Evolutionary conservation across 2,797 vertebrate species (phyloP).

Genomic region (Gymnothorax reevesii): DNA sequence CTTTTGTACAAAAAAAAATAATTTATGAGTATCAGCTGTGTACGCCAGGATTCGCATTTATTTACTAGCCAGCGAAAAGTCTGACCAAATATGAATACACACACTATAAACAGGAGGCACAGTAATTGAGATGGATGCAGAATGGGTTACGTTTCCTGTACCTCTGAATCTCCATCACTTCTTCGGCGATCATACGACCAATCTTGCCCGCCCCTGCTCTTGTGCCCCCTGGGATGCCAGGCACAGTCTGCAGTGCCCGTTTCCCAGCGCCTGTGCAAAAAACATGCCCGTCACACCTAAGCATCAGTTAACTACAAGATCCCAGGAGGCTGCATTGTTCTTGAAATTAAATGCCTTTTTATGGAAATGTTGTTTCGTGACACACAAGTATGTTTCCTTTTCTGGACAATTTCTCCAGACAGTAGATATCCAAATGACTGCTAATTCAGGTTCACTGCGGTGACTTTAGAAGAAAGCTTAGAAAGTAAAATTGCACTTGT

Average conservation of each 20-base stretch:
- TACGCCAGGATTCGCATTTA: not conserved
- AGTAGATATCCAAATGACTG: not conserved
- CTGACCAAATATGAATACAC: not conserved
- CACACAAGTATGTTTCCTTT: not conserved
- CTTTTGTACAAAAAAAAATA: not conserved
- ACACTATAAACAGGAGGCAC: not conserved
- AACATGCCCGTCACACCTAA: not conserved
- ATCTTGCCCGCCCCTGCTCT: conserved; percentile 96
- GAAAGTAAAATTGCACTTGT: no score
- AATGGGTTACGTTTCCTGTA: conserved; percentile 54
- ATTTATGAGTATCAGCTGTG: not conserved
- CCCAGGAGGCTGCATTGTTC: not conserved
- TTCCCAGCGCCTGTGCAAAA: conserved; percentile 80
- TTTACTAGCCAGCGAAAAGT: not conserved
- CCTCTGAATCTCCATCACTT: conserved; percentile 99
- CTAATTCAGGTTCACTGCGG: not conserved
- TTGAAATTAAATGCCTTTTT: not conserved
- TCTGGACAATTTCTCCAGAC: not conserved
- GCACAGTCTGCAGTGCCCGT: conserved; percentile 86
- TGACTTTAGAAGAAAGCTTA: no score
- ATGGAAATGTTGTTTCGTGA: not conserved
- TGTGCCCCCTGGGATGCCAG: conserved; percentile 95
- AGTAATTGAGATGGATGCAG: not conserved
- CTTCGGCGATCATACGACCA: conserved; percentile 98
- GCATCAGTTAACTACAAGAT: not conserved